Evolutionary conservation across 1,140 invertebrate genomes (phyloP).

Genomic region (Euura saliciscinereae): DNA sequence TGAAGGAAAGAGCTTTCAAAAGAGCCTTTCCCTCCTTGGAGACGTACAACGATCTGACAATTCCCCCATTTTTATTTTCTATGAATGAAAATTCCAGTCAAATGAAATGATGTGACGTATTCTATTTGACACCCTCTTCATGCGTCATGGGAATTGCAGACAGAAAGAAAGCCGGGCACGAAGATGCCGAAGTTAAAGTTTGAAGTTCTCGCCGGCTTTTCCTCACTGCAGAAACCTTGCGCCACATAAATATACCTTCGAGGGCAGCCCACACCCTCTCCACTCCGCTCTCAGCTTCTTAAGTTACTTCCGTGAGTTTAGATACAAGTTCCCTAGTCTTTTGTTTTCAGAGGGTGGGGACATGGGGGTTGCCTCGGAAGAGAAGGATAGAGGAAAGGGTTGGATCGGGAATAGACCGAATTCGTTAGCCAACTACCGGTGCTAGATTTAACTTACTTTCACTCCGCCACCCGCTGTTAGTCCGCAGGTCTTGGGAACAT

Average conservation of each 20-base stretch:
- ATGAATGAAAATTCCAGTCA: too few species aligned
- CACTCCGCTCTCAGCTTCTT: neutral
- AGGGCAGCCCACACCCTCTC: conserved; percentile 20
- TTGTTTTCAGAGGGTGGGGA: conserved; percentile 31
- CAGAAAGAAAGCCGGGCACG: neutral
- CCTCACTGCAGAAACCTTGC: conserved; percentile 31
- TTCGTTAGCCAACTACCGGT: conserved; percentile 30
- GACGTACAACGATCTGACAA: too few species aligned
- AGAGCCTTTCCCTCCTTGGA: too few species aligned
- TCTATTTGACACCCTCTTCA: too few species aligned
- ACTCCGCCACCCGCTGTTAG: neutral
- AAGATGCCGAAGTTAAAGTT: conserved; percentile 41
- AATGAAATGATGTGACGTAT: too few species aligned
- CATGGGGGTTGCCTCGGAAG: conserved; percentile 4
- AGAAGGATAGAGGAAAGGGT: conserved; percentile 4
- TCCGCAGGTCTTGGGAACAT: neutral
- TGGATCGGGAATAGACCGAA: conserved; percentile 30
- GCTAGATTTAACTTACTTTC: neutral
- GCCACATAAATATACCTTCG: conserved; percentile 43
- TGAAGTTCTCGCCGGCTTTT: conserved; percentile 47
- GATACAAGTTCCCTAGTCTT: conserved; percentile 41
- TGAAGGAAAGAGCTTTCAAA: too few species aligned
- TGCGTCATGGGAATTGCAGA: too few species aligned
- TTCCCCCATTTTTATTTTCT: too few species aligned
- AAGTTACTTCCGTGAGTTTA: conserved; percentile 20